These are phyloP conservation scores for Archivesica marissinica DNA, from an alignment of 1,140 invertebrate genomes.

Conservation along the genomic window DNA sequence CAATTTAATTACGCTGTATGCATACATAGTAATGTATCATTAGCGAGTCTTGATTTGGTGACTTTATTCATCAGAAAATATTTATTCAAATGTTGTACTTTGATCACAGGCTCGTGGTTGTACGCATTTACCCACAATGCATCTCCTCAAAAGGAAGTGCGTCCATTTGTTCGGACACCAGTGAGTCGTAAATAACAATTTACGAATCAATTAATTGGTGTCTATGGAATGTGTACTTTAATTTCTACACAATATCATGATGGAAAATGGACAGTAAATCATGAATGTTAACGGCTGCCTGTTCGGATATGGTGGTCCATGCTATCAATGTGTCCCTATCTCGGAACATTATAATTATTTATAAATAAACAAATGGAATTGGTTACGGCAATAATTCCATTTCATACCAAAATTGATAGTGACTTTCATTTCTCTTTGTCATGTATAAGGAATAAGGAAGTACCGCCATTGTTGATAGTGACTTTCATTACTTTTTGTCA, in stretches of 20 bases:
- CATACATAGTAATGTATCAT: slow-evolving; percentile 4
- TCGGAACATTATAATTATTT: background rate
- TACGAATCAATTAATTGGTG: slow-evolving; percentile 18
- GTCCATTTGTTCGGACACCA: slow-evolving; percentile 39
- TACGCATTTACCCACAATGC: slow-evolving; percentile 4
- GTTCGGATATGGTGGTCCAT: background rate
- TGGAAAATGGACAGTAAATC: background rate
- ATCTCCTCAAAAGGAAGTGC: slow-evolving; percentile 37
- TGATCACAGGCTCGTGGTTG: background rate
- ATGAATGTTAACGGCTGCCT: background rate
- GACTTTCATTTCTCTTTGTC: background rate
- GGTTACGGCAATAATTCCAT: background rate
- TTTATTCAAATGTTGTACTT: slow-evolving; percentile 19
- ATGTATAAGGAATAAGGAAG: no score
- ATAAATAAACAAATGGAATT: slow-evolving; percentile 12
- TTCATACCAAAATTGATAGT: background rate
- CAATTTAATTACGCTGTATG: slow-evolving; percentile 8
- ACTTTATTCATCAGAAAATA: background rate
- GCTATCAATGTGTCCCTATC: slow-evolving; percentile 7
- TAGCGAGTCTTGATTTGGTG: background rate
- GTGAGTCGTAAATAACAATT: slow-evolving; percentile 47
- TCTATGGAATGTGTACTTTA: slow-evolving; percentile 17
- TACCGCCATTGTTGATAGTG: background rate
- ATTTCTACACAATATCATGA: background rate
- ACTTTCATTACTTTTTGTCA: background rate